Percentiles rank a stretch among this genome's conserved stretches.
phyloP scores from a whole-genome alignment of 2,797 vertebrate species.

The Urosaurus nigricauda region DNA sequence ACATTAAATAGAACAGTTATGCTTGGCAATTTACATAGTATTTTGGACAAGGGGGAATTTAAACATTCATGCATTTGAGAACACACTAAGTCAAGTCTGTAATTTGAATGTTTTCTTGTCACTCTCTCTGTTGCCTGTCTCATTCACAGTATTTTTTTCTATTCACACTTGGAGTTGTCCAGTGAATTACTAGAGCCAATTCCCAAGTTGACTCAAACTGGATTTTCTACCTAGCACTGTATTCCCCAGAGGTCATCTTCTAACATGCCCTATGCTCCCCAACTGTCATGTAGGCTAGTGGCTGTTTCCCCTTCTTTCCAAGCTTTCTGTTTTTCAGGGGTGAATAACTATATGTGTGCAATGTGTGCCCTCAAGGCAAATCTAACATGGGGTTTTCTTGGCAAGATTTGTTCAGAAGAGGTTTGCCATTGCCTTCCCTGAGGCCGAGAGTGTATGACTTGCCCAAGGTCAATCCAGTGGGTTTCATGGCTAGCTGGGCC shows the following conservation, averaged over 20 bases:
- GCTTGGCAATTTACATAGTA: not conserved
- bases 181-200: not conserved
- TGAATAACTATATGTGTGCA: not conserved
- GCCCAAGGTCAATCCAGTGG: too few species aligned
- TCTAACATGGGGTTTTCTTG: too few species aligned
- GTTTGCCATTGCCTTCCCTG: too few species aligned
- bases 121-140: not conserved
- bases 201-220: not conserved
- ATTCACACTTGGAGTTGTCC: not conserved
- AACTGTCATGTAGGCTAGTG: not conserved
- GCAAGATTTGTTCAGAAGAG: too few species aligned
- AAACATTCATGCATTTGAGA: constrained; percentile 13
- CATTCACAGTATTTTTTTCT: constrained; percentile 25
- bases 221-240: constrained; percentile 12
- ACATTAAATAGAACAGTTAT: constrained; percentile 10
- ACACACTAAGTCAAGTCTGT: not conserved
- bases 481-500: too few species aligned
- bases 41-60: not conserved
- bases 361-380: too few species aligned
- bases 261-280: not conserved
- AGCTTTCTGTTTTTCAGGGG: not conserved
- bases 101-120: constrained; percentile 22
- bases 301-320: not conserved
- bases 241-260: constrained; percentile 13
- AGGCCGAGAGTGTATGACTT: too few species aligned